Conservation (phyloP, 2,113 vertebrate genomes). For the Cephalopterus ornatus region DNA sequence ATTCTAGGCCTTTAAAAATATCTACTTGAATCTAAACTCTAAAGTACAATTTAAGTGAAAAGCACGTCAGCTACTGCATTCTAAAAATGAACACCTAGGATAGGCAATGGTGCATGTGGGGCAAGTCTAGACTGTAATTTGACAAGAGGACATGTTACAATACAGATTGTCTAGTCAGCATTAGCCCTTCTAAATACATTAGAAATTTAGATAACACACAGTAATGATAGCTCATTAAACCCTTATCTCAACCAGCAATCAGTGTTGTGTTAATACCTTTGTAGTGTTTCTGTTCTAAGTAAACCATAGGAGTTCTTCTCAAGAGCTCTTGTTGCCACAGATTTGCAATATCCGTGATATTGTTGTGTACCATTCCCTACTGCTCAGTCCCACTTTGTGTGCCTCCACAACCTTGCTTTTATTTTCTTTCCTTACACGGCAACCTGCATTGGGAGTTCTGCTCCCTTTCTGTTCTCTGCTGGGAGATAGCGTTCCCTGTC, state of each 20-base stretch:
- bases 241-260: neutral
- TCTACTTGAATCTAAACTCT: neutral
- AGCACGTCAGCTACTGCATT: neutral
- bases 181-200: neutral
- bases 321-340: neutral
- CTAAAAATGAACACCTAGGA: neutral
- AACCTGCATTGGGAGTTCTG: neutral
- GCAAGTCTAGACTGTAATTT: conserved; percentile 3
- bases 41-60: conserved; percentile 6
- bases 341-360: fast-evolving
- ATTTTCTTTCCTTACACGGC: neutral
- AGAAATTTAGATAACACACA: neutral
- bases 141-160: neutral
- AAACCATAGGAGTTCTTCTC: neutral
- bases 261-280: neutral
- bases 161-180: neutral
- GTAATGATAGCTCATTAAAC: neutral
- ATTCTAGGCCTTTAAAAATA: neutral
- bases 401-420: neutral
- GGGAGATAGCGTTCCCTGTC: neutral
- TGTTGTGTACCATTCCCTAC: neutral
- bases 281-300: neutral
- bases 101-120: neutral
- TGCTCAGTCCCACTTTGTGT: neutral
- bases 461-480: neutral